Conservation (phyloP, 2,113 vertebrate genomes). For the Orcinus orca region DNA sequence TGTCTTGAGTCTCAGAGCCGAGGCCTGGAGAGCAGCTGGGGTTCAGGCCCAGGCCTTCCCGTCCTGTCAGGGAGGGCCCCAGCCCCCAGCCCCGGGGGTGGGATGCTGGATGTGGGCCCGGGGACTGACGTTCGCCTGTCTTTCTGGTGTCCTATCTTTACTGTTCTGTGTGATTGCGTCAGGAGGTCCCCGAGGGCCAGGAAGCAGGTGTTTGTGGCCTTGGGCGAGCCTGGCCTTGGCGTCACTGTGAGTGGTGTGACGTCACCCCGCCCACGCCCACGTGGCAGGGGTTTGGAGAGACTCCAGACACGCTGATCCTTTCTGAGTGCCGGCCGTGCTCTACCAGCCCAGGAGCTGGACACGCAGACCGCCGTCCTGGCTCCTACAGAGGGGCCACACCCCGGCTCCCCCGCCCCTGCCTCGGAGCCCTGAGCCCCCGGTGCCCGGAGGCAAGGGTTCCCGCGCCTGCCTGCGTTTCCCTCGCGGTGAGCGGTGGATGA, state of each 20-base stretch:
- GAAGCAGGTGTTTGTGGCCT: neutral
- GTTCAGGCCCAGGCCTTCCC: accelerated
- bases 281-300: neutral
- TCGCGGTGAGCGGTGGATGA: neutral
- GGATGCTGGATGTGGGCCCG: neutral
- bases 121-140: neutral
- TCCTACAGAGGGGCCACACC: no score
- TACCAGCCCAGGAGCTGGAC: accelerated
- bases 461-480: neutral
- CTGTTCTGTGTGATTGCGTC: neutral
- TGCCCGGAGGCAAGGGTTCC: neutral
- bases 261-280: neutral
- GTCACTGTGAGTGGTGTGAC: neutral
- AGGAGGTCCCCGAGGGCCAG: accelerated
- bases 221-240: accelerated
- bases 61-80: neutral
- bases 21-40: neutral
- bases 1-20: neutral
- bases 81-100: accelerated
- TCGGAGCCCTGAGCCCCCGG: neutral
- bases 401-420: neutral
- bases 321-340: accelerated
- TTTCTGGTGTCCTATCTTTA: neutral
- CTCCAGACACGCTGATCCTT: accelerated
- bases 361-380: accelerated